Base-by-base conservation (phyloP, 1,140 invertebrate genomes). In the Caenorhabditis remanei region DNA sequence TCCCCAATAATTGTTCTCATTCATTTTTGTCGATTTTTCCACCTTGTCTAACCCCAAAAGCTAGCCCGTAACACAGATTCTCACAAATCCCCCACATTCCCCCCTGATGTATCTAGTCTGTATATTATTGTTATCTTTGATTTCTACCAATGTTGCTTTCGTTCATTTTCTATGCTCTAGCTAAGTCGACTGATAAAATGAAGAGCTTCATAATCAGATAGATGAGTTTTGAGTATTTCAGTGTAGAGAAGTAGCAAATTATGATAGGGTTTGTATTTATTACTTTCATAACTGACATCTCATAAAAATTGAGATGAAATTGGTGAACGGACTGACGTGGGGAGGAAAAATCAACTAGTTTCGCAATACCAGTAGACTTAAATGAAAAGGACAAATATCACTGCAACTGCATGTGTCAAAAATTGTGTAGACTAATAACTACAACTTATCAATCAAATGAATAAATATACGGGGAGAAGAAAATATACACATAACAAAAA, bases 41-140 rank as follows among this genome's bases (percentile, higher is more conserved):
- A 8, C 19, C 13, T 48, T 40, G 21, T 13, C 40, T 46, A 48
- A 21, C 4, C 7, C 40, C 46, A 9, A n/a, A 16, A 46, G 61
- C 41, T 46, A 32, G 32, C 32, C 32, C 32, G 32, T 32, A 32
- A 32, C 32, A 32, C 32, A 32, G 32, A 32, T 19, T 19, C 65
- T 13, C 40, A 71, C 40, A 43, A 11, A 43, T 43, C 21, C 71
- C 46, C 40, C 71, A 79, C 43, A 79, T 50, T 14, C 40, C 71
- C 46, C 46, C 71, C 7, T 46, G n/a, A 32, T 79, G 71, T 79
- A 79, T 79, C 71, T 79, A 79, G 71, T 79, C 46, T 79, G 71
- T 79, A 79, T 79, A 79, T 79, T 79, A 79, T 79, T 79, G 71
- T 79, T 79, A 79, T 79, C 71, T 79, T 79, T 40, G 40, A 79